Evolutionary conservation across 2,113 vertebrate genomes (phyloP).

Genomic region (Nettapus auritus): DNA sequence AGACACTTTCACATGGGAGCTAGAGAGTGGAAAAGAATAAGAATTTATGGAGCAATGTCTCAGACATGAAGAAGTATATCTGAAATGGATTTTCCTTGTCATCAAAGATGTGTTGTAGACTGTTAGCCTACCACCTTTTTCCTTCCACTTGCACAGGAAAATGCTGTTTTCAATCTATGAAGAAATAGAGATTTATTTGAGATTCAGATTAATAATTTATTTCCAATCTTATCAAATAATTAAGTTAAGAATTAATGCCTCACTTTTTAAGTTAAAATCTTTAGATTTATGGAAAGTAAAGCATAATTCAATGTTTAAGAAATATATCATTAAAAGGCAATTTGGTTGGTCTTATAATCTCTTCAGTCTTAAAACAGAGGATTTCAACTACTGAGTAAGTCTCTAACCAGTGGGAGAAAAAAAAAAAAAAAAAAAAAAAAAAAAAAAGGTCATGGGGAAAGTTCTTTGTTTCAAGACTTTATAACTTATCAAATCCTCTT

Average conservation of each 20-base stretch:
- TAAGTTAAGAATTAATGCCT: constrained; percentile 65
- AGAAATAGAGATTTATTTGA: constrained; percentile 58
- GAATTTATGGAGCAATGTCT: neutral
- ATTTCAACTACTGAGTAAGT: constrained; percentile 41
- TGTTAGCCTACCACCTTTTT: neutral
- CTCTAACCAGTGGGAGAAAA: neutral
- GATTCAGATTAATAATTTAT: constrained; percentile 72
- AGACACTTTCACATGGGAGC: neutral
- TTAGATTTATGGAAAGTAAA: constrained; percentile 65
- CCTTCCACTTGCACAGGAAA: neutral
- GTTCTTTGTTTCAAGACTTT: neutral
- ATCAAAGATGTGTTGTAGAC: neutral
- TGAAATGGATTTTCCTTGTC: neutral
- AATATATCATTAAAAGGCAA: constrained; percentile 70
- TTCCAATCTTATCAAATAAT: constrained; percentile 80
- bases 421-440: neutral
- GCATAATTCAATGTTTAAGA: constrained; percentile 57
- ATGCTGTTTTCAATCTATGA: constrained; percentile 40
- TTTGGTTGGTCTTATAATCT: constrained; percentile 50
- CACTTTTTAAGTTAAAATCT: constrained; percentile 58
- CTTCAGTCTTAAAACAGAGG: constrained; percentile 58
- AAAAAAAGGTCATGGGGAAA: neutral
- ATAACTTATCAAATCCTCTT: neutral
- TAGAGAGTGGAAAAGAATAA: neutral
- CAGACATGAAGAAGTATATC: neutral